phyloP scores from a whole-genome alignment of 1,140 invertebrate species.

The Drosophila saltans region DNA sequence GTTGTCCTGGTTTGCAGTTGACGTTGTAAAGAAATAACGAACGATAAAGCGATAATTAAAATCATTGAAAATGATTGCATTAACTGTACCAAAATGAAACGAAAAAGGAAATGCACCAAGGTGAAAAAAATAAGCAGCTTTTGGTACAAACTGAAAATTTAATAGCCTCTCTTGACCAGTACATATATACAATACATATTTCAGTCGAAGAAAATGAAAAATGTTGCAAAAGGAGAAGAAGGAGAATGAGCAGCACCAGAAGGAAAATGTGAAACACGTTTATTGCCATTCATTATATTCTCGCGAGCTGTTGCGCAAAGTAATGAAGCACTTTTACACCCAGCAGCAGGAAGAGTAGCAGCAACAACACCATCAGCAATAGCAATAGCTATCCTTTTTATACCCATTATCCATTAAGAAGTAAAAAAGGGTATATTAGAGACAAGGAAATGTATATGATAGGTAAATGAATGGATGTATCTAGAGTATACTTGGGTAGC shows the following conservation, averaged over 20 bases:
- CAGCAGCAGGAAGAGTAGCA: conserved; percentile 26
- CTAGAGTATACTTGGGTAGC: too few relatives aligned
- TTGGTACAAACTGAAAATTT: conserved; percentile 6
- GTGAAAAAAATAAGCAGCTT: conserved; percentile 10
- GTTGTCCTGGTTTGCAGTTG: background rate
- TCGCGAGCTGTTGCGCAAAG: conserved; percentile 80
- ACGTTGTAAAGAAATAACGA: background rate
- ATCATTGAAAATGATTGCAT: conserved; percentile 47
- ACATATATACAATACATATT: conserved; percentile 28
- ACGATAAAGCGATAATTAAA: conserved; percentile 26
- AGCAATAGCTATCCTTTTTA: background rate
- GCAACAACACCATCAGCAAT: background rate
- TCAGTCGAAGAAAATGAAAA: conserved; percentile 55
- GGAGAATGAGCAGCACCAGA: conserved; percentile 29
- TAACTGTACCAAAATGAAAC: conserved; percentile 17
- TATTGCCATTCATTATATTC: conserved; percentile 82
- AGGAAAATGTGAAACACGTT: conserved; percentile 80
- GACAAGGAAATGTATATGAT: background rate
- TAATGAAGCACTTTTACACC: conserved; percentile 75
- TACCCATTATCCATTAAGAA: background rate
- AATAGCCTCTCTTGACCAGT: conserved; percentile 42
- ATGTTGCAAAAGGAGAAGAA: conserved; percentile 32
- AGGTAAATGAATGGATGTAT: background rate
- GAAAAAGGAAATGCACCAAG: background rate
- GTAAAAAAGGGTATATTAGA: background rate